These are phyloP conservation scores for Amphipyra tragopoginis DNA, from an alignment of 2,888 invertebrate species.

Conservation along the genomic window DNA sequence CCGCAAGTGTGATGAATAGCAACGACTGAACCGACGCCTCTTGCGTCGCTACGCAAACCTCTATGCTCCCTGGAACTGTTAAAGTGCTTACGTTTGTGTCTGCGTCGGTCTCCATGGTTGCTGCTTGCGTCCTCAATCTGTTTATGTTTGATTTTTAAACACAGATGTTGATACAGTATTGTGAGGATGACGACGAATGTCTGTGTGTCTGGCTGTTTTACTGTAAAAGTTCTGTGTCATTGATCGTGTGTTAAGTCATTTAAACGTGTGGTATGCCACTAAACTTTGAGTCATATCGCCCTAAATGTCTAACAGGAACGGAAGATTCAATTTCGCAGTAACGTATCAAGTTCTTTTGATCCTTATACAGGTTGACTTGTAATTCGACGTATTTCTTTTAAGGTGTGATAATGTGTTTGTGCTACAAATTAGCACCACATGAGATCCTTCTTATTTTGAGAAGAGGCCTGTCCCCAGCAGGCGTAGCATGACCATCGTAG, in stretches of 20 bases:
- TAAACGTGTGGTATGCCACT: too few relatives aligned
- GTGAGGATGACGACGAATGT: constrained; percentile 4
- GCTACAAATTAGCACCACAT: too few relatives aligned
- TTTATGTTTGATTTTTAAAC: constrained; percentile 2
- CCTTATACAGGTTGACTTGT: background rate
- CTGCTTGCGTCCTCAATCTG: constrained; percentile 9
- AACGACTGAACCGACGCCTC: constrained; percentile 85
- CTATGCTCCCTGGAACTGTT: constrained; percentile 86
- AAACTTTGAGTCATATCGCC: background rate
- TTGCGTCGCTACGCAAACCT: constrained; percentile 84
- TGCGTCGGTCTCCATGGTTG: constrained; percentile 38
- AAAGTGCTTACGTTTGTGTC: constrained; percentile 45
- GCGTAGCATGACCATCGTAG: too few relatives aligned
- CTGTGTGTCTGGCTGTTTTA: background rate
- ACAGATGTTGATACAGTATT: constrained; percentile 1
- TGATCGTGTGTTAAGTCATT: too few relatives aligned
- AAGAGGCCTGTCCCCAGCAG: too few relatives aligned
- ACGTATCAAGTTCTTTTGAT: constrained; percentile 8
- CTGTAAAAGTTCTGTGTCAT: constrained; percentile 1
- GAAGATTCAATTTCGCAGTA: constrained; percentile 1
- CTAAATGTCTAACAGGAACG: constrained; percentile 4
- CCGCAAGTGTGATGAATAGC: constrained; percentile 90
- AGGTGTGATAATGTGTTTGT: too few relatives aligned
- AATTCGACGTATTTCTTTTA: too few relatives aligned
- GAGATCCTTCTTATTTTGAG: too few relatives aligned